These are phyloP conservation scores for Ceratitis capitata DNA, from an alignment of 1,140 invertebrate species.

Conservation along the genomic window DNA sequence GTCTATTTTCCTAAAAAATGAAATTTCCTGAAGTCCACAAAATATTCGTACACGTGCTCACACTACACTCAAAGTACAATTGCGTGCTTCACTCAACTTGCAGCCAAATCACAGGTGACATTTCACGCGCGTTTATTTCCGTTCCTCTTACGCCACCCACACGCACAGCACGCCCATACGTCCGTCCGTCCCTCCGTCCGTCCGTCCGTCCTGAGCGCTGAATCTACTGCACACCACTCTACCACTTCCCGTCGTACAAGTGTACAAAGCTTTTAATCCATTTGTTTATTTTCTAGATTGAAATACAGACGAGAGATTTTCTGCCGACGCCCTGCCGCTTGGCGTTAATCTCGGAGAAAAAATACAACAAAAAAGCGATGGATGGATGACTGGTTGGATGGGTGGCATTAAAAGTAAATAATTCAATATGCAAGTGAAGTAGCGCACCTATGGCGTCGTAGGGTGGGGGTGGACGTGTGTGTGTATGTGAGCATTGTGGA, in stretches of 20 bases:
- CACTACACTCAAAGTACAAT: neutral
- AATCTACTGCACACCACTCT: too few species aligned
- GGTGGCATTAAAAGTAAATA: neutral
- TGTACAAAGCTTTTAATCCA: neutral
- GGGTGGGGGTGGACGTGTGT: neutral
- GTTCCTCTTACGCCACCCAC: neutral
- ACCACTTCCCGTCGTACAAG: too few species aligned
- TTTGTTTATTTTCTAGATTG: constrained; percentile 29
- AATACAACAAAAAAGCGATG: too few species aligned
- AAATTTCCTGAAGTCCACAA: too few species aligned
- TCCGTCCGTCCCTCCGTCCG: too few species aligned
- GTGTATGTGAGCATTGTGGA: neutral
- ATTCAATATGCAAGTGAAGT: neutral
- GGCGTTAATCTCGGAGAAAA: constrained; percentile 20
- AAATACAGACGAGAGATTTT: constrained; percentile 3
- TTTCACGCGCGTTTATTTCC: neutral
- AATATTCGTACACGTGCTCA: too few species aligned
- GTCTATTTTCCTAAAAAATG: too few species aligned
- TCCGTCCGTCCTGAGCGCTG: too few species aligned
- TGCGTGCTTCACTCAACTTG: neutral
- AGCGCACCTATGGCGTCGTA: too few species aligned
- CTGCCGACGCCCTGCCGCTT: neutral
- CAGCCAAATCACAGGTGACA: neutral
- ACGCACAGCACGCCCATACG: too few species aligned
- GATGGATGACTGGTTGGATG: too few species aligned